Evolutionary conservation across 2,113 vertebrate genomes (phyloP).

Genomic region (Cyphomyrus plagiostoma): DNA sequence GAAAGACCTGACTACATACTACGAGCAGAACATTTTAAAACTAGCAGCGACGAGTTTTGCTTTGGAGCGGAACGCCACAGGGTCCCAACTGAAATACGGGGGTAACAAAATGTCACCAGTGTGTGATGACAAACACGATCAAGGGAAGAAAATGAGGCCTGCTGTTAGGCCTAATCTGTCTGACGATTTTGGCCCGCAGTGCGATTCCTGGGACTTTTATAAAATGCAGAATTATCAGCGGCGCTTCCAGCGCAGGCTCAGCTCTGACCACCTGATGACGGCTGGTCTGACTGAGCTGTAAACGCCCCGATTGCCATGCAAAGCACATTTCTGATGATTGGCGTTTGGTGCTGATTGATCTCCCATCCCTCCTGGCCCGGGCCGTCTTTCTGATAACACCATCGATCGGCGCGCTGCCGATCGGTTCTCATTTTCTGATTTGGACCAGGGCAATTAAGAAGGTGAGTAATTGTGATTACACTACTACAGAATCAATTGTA

Average conservation of each 20-base stretch:
- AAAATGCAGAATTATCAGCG: background rate
- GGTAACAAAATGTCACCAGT: background rate
- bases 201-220: background rate
- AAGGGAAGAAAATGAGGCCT: background rate
- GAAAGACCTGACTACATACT: background rate
- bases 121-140: background rate
- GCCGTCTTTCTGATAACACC: slow-evolving; percentile 77
- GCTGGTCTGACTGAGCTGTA: background rate
- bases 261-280: background rate
- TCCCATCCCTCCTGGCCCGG: slow-evolving; percentile 69
- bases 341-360: slow-evolving; percentile 80
- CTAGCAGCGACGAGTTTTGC: background rate
- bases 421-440: slow-evolving; percentile 88
- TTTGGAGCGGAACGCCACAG: background rate
- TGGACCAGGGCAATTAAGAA: slow-evolving; percentile 88
- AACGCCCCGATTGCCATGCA: slow-evolving; percentile 63
- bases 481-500: slow-evolving; percentile 85
- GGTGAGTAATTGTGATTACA: slow-evolving; percentile 96
- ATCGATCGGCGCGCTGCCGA: slow-evolving; percentile 84
- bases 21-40: background rate
- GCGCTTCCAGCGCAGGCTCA: background rate
- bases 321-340: slow-evolving; percentile 68
- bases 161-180: background rate
- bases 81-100: background rate
- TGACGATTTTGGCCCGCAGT: background rate